These are phyloP conservation scores for Crenichthys baileyi DNA, from an alignment of 2,797 vertebrate species.

Conservation along the genomic window DNA sequence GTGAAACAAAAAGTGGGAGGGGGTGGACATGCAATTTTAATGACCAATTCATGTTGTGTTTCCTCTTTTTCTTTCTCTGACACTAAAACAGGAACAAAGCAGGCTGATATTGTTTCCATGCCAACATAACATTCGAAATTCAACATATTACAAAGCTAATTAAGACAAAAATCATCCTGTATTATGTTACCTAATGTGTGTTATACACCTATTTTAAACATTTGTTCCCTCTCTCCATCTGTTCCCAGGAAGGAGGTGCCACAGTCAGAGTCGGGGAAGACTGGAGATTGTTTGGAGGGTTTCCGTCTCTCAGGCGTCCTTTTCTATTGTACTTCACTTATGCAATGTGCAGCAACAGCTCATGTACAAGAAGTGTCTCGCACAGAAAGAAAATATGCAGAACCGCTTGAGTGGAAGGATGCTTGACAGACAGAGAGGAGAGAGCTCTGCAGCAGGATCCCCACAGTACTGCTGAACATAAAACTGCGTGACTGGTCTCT, in stretches of 20 bases:
- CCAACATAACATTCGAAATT: constrained; percentile 2
- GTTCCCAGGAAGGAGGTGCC: constrained; percentile 60
- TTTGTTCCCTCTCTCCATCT: constrained; percentile 42
- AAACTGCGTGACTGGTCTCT: constrained; percentile 81
- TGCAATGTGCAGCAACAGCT: constrained; percentile 32
- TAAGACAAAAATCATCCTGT: not conserved
- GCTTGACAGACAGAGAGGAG: constrained; percentile 59
- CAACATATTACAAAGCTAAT: constrained; percentile 2
- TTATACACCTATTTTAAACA: constrained; percentile 27
- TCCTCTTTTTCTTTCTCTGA: constrained; percentile 33
- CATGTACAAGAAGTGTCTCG: constrained; percentile 29
- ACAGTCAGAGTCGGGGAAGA: constrained; percentile 37
- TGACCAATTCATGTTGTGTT: constrained; percentile 58
- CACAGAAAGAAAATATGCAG: constrained; percentile 24
- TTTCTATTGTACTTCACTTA: constrained; percentile 31
- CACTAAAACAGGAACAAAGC: constrained; percentile 31
- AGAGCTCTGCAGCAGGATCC: constrained; percentile 77
- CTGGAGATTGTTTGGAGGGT: constrained; percentile 34
- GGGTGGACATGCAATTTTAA: constrained; percentile 64
- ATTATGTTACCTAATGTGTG: not conserved
- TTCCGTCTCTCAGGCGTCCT: constrained; percentile 41
- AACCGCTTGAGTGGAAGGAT: constrained; percentile 37
- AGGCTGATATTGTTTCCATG: constrained; percentile 14
- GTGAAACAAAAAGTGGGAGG: constrained; percentile 27
- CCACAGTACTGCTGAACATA: constrained; percentile 66